These are phyloP conservation scores for Melipona beecheii DNA, from an alignment of 2,888 invertebrate genomes.

Conservation along the genomic window DNA sequence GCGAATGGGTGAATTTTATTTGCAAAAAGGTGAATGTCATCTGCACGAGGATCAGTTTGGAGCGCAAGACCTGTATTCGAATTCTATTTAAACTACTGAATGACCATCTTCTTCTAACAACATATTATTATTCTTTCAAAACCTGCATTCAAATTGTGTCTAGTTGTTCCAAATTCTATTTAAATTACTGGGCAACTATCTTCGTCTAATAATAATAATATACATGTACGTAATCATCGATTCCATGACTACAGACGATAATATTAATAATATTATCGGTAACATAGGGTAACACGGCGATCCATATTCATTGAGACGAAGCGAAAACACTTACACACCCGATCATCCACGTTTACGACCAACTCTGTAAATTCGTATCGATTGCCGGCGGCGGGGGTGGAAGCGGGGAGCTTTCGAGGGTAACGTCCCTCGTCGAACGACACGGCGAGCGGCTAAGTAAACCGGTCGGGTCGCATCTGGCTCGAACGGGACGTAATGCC, in stretches of 20 bases:
- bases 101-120: no score
- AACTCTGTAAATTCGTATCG: conserved; percentile 40
- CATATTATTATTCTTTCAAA: no score
- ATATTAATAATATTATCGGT: neutral
- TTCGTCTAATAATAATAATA: no score
- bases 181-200: neutral
- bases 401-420: no score
- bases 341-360: conserved; percentile 8
- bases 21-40: no score
- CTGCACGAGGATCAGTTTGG: no score
- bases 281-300: no score
- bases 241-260: no score
- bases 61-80: no score
- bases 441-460: conserved; percentile 38
- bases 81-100: neutral
- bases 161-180: neutral
- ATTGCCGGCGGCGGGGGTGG: conserved; percentile 9
- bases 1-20: no score
- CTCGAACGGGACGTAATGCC: conserved; percentile 72
- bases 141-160: no score
- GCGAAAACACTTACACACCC: neutral
- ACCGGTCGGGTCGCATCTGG: conserved; percentile 73
- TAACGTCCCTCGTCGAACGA: conserved; percentile 13
- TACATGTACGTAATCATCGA: no score
- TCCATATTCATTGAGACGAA: neutral